Percentiles rank a stretch among this genome's conserved stretches.
phyloP scores from a whole-genome alignment of 2,113 vertebrate species.

The Cairina moschata region DNA sequence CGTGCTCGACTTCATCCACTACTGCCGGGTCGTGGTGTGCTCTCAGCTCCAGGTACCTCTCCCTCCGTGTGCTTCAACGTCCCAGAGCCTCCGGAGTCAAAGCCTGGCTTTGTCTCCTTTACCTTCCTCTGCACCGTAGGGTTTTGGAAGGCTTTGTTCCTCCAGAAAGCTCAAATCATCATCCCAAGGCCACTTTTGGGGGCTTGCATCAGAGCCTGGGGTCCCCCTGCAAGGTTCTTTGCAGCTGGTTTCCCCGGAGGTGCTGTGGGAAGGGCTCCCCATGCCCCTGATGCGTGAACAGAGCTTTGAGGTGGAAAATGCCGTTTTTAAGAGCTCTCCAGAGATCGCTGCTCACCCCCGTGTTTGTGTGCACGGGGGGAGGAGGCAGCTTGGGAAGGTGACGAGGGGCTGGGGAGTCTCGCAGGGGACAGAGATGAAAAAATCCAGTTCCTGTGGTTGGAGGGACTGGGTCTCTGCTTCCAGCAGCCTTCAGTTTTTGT shows the following conservation, averaged over 20 bases:
- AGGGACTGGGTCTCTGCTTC: neutral
- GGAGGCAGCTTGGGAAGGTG: accelerated
- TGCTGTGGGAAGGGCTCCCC: neutral
- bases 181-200: no score
- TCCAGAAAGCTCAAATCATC: accelerated
- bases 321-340: neutral
- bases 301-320: accelerated
- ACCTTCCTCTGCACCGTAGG: accelerated
- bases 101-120: neutral
- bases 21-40: slow-evolving; percentile 86
- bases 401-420: neutral
- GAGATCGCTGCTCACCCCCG: neutral
- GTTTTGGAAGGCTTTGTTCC: neutral
- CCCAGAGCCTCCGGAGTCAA: neutral
- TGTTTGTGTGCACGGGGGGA: neutral
- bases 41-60: slow-evolving; percentile 79
- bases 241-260: neutral
- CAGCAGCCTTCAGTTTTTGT: accelerated
- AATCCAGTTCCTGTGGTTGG: neutral
- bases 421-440: neutral
- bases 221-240: neutral
- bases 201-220: neutral
- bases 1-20: slow-evolving; percentile 90
- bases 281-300: neutral
- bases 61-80: accelerated